A percentile compares a stretch with the other conserved stretches of the same genome.
Evolutionary conservation across 2,797 vertebrate genomes (phyloP).

Genomic region (Crenuchus spilurus): DNA sequence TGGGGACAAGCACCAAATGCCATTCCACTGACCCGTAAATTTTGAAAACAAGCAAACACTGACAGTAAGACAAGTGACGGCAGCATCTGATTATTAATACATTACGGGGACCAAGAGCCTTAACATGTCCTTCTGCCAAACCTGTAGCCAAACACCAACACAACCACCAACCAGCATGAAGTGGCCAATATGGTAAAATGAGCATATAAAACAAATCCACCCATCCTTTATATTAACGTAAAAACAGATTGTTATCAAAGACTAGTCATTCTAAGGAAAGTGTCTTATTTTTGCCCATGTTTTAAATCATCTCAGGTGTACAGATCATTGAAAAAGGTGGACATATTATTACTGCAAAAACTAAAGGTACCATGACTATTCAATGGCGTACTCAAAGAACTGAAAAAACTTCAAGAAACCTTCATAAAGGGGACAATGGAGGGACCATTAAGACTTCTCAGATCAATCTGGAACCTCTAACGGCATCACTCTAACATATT

Average conservation of each 20-base stretch:
- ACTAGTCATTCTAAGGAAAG: slow-evolving; percentile 33
- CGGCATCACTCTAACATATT: too few relatives aligned
- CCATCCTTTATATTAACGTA: too few relatives aligned
- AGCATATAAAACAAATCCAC: slow-evolving; percentile 81
- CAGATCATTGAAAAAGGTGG: too few relatives aligned
- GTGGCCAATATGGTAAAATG: slow-evolving; percentile 90
- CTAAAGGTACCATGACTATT: too few relatives aligned
- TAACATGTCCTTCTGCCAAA: slow-evolving; percentile 46
- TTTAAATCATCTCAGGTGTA: too few relatives aligned
- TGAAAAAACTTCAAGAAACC: too few relatives aligned
- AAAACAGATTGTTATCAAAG: slow-evolving; percentile 31
- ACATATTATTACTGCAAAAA: too few relatives aligned
- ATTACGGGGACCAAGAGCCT: slow-evolving; percentile 56
- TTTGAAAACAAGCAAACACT: slow-evolving; percentile 74
- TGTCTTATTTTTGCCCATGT: too few relatives aligned
- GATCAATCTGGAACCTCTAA: too few relatives aligned
- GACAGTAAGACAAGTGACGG: slow-evolving; percentile 71
- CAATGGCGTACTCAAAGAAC: too few relatives aligned
- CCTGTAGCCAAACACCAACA: slow-evolving; percentile 36
- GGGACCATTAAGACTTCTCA: too few relatives aligned
- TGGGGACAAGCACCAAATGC: slow-evolving; percentile 73
- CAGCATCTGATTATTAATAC: slow-evolving; percentile 57
- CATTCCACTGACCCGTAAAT: slow-evolving; percentile 76
- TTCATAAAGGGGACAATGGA: too few relatives aligned
- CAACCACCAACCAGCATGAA: slow-evolving; percentile 58